A percentile compares a stretch with the other conserved stretches of the same genome.
Evolutionary conservation across 2,797 vertebrate species (phyloP).

Genomic region (Cetoscarus ocellatus): DNA sequence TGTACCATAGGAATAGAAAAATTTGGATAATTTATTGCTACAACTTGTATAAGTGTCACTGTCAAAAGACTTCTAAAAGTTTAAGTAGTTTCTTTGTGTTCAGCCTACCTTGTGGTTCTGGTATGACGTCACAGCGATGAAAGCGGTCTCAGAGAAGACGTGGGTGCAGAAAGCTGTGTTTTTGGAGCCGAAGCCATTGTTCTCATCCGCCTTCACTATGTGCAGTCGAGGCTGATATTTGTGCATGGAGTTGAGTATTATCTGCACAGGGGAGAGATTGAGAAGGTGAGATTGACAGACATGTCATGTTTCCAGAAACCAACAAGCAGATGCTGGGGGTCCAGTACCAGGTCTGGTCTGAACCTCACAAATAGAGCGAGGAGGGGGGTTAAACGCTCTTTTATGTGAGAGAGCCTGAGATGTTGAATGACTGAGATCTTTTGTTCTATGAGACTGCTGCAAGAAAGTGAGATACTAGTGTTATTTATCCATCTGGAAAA

Average conservation of each 20-base stretch:
- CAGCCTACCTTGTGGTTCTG: conserved; percentile 80
- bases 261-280: conserved; percentile 82
- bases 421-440: conserved; percentile 24
- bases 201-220: conserved; percentile 98
- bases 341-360: background rate
- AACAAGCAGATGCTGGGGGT: conserved; percentile 26
- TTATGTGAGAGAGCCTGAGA: conserved; percentile 12
- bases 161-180: conserved; percentile 97
- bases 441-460: background rate
- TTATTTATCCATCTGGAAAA: background rate
- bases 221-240: conserved; percentile 98
- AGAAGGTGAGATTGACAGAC: conserved; percentile 49
- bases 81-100: too few species aligned
- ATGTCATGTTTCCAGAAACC: conserved; percentile 31
- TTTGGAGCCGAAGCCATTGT: conserved; percentile 97
- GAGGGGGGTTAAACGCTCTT: conserved; percentile 13
- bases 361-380: background rate
- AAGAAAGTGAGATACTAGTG: too few species aligned
- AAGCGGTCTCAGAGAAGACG: conserved; percentile 93
- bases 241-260: conserved; percentile 99
- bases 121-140: conserved; percentile 97
- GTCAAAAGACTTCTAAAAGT: too few species aligned
- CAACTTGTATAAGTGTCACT: too few species aligned
- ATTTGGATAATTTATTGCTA: too few species aligned
- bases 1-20: too few species aligned